Percentiles rank a stretch among this genome's conserved stretches.
Conservation (phyloP, 2,888 invertebrate species). For the Byasa hedistus region DNA sequence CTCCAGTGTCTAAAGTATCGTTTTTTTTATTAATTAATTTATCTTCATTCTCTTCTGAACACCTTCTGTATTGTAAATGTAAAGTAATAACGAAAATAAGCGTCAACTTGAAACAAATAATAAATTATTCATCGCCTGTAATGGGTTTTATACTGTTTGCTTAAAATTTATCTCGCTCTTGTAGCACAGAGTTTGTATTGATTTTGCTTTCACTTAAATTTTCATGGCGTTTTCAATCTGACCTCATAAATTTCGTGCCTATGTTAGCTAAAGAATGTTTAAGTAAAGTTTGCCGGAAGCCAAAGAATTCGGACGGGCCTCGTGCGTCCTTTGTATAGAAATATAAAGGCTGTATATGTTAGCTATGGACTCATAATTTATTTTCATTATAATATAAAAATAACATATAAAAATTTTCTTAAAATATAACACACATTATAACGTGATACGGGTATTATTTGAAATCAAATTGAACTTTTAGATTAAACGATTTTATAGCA, state of each 20-base stretch:
- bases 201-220: background rate
- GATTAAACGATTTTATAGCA: background rate
- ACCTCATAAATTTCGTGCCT: background rate
- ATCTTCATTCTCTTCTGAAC: background rate
- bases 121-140: slow-evolving; percentile 20
- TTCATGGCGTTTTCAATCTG: slow-evolving; percentile 3
- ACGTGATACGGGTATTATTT: background rate
- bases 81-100: background rate
- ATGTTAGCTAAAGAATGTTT: background rate
- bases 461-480: no score
- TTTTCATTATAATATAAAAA: background rate
- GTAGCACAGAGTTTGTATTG: background rate
- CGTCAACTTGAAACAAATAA: slow-evolving; percentile 16
- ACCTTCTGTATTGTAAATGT: background rate
- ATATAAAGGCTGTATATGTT: background rate
- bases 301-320: background rate
- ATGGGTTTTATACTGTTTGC: slow-evolving; percentile 12
- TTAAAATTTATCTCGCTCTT: slow-evolving; percentile 10
- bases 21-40: background rate
- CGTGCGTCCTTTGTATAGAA: background rate
- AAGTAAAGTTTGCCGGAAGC: background rate
- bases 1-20: no score
- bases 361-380: background rate
- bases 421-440: background rate
- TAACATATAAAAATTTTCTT: background rate